A percentile compares a stretch with the other conserved stretches of the same genome.
phyloP scores from a whole-genome alignment of 2,797 vertebrate species.

The Aplochiton taeniatus region DNA sequence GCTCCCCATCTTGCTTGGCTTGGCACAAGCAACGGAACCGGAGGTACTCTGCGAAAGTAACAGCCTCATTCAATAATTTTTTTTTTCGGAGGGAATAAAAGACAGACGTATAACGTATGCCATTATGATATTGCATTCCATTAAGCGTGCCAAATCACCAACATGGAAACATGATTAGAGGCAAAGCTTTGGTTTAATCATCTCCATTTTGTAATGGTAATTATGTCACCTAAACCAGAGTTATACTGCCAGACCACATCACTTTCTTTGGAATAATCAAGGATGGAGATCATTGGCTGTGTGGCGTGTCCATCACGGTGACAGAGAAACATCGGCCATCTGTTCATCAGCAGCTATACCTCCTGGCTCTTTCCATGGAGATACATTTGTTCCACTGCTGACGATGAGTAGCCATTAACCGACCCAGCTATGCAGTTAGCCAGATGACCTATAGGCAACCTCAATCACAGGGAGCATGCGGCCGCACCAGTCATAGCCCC shows the following conservation, averaged over 20 bases:
- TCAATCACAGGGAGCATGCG: too few species aligned
- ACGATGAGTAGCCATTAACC: background rate
- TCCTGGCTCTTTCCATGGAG: background rate
- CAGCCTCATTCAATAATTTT: conserved; percentile 16
- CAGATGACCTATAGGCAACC: too few species aligned
- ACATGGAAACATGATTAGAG: background rate
- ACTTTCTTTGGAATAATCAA: background rate
- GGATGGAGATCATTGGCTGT: background rate
- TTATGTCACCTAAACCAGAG: background rate
- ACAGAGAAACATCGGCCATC: conserved; percentile 7
- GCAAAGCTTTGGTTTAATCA: too few species aligned
- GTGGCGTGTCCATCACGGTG: background rate
- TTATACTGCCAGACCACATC: too few species aligned
- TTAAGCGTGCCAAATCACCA: background rate
- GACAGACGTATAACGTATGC: background rate
- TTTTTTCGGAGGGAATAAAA: conserved; percentile 13
- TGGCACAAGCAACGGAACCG: conserved; percentile 32
- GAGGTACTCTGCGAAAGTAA: conserved; percentile 23
- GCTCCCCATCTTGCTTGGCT: conserved; percentile 27
- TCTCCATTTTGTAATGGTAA: too few species aligned
- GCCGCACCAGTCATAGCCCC: too few species aligned
- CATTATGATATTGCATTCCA: background rate
- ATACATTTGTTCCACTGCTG: background rate
- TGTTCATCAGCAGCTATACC: background rate
- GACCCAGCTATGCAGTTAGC: too few species aligned